Percentiles rank a stretch among this genome's conserved stretches.
These are phyloP conservation scores for Gavialis gangeticus DNA, from an alignment of 2,113 vertebrate species.

Conservation along the genomic window DNA sequence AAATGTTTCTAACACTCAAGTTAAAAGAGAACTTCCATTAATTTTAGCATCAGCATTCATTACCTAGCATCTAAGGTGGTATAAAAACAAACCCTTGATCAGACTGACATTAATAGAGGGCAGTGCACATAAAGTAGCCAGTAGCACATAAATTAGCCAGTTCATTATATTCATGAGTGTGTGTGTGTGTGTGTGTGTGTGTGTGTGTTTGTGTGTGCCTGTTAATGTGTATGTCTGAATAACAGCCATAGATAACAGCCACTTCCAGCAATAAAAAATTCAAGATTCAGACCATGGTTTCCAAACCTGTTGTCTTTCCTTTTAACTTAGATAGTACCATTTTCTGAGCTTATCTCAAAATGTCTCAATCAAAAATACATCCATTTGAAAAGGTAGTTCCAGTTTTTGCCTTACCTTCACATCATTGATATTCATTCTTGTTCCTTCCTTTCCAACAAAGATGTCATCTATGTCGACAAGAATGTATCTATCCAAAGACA, in stretches of 20 bases:
- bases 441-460: slow-evolving; percentile 97
- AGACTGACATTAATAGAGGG: neutral
- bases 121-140: neutral
- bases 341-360: neutral
- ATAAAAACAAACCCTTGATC: neutral
- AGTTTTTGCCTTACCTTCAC: slow-evolving; percentile 89
- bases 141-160: neutral
- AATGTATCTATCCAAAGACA: slow-evolving; percentile 92
- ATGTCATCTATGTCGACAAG: slow-evolving; percentile 97
- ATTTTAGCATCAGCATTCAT: neutral
- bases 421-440: slow-evolving; percentile 93
- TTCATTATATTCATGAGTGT: no score
- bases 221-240: neutral
- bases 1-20: neutral
- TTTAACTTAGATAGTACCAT: no score
- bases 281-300: neutral
- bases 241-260: neutral
- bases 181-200: neutral
- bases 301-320: neutral
- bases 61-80: neutral
- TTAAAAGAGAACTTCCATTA: neutral
- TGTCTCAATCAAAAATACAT: rapidly evolving
- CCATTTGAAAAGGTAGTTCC: neutral
- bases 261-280: neutral
- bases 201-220: neutral